Conservation (phyloP, 1,140 invertebrate genomes). For the Chlorops oryzae region DNA sequence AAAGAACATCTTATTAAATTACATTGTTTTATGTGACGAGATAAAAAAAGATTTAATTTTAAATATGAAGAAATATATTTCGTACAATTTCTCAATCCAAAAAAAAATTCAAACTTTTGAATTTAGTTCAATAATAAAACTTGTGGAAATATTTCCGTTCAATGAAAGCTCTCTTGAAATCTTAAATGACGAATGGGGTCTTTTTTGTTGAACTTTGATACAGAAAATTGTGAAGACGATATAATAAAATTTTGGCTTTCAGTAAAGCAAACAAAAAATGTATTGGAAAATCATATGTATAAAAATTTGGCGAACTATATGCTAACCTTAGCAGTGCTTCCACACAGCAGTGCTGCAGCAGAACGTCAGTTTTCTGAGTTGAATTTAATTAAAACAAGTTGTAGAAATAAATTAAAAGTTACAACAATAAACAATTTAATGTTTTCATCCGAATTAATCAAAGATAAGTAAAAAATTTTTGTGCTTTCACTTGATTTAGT, state of each 20-base stretch:
- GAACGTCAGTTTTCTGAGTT: slow-evolving; percentile 1
- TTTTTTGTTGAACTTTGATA: too few species aligned
- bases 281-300: background rate
- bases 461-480: too few species aligned
- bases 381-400: background rate
- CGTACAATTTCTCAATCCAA: background rate
- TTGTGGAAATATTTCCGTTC: background rate
- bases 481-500: too few species aligned
- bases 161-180: too few species aligned
- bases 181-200: too few species aligned
- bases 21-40: too few species aligned
- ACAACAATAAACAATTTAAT: too few species aligned
- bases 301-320: background rate
- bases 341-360: background rate
- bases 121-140: background rate
- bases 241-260: background rate
- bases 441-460: too few species aligned
- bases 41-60: too few species aligned
- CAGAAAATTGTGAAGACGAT: background rate
- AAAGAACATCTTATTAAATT: too few species aligned
- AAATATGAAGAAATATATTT: background rate
- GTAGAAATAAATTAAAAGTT: background rate
- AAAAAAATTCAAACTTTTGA: background rate
- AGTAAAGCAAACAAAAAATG: background rate
- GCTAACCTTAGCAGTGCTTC: background rate